Evolutionary conservation across 1,140 invertebrate species (phyloP).

Genomic region (Chrysoperla carnea): DNA sequence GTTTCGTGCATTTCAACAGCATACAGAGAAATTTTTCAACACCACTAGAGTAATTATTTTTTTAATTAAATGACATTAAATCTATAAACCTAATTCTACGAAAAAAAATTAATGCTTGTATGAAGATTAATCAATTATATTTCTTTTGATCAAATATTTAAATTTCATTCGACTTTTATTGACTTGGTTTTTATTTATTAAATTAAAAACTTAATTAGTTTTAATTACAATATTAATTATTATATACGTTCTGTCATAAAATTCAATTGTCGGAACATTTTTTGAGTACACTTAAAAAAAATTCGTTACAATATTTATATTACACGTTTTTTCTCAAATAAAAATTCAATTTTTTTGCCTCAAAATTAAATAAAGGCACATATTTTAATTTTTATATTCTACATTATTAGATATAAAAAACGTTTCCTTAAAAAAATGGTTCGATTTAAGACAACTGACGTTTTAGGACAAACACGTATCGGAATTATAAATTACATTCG

Average conservation of each 20-base stretch:
- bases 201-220: neutral
- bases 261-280: neutral
- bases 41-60: neutral
- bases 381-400: neutral
- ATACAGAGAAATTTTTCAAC: slow-evolving; percentile 24
- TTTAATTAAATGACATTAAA: neutral
- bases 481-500: too few species aligned
- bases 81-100: neutral
- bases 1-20: slow-evolving; percentile 48
- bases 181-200: neutral
- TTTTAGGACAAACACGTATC: too few species aligned
- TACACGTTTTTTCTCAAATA: neutral
- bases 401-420: neutral
- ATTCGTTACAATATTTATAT: neutral
- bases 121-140: neutral
- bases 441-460: too few species aligned
- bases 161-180: neutral
- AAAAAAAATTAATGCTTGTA: neutral
- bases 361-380: neutral
- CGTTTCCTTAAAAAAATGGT: neutral
- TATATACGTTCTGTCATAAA: neutral
- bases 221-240: neutral
- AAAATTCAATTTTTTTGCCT: neutral
- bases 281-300: neutral
- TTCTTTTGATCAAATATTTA: neutral